Evolutionary conservation across 2,888 invertebrate genomes (phyloP).

Genomic region (Drosophila neonasuta): DNA sequence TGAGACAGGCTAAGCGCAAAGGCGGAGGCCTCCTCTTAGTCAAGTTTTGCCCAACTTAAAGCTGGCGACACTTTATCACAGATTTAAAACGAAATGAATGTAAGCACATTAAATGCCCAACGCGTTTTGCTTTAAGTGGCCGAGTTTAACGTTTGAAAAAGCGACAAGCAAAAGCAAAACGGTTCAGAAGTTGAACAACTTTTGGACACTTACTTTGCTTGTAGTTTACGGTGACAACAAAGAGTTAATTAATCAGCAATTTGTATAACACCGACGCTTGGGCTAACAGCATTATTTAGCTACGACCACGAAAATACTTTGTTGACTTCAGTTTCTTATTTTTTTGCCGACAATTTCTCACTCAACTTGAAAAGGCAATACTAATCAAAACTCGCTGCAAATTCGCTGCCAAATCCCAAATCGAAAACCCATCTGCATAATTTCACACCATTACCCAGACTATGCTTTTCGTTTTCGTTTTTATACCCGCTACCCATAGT

Average conservation of each 20-base stretch:
- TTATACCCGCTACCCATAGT: no score
- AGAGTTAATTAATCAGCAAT: slow-evolving; percentile 73
- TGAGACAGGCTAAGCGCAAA: background rate
- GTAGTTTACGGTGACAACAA: slow-evolving; percentile 58
- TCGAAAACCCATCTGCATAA: slow-evolving; percentile 36
- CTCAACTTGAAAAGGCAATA: background rate
- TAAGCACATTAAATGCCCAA: slow-evolving; percentile 72
- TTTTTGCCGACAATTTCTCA: background rate
- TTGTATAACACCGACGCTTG: slow-evolving; percentile 52
- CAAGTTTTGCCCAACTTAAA: slow-evolving; percentile 49
- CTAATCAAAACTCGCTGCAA: slow-evolving; percentile 13
- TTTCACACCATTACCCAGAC: slow-evolving; percentile 28
- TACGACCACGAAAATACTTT: slow-evolving; percentile 9
- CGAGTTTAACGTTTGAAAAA: slow-evolving; percentile 20
- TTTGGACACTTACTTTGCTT: slow-evolving; percentile 48
- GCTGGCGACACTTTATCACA: slow-evolving; percentile 69
- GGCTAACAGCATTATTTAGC: slow-evolving; percentile 39
- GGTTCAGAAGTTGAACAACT: slow-evolving; percentile 30
- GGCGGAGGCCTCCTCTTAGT: slow-evolving; percentile 3
- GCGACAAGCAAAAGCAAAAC: slow-evolving; percentile 1
- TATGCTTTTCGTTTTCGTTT: background rate
- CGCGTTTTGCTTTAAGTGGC: slow-evolving; percentile 54
- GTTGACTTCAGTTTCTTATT: background rate
- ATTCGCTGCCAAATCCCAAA: slow-evolving; percentile 9
- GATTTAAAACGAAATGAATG: slow-evolving; percentile 73